Base-by-base conservation (phyloP, 1,140 invertebrate species). In the Eurytemora carolleeae region DNA sequence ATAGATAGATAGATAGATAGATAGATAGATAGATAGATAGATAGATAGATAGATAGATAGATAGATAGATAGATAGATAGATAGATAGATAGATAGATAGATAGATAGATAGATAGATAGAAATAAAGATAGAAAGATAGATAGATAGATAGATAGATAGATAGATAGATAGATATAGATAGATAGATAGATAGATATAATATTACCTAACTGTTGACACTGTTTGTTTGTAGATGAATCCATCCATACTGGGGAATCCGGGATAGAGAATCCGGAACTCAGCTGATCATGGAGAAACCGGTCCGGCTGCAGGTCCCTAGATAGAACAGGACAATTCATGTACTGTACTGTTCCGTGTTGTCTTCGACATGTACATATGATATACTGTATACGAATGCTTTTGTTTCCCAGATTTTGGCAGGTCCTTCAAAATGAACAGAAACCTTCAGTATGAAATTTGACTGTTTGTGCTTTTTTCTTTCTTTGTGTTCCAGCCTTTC, bases 181-280 rank as follows among this genome's bases (percentile, higher is more conserved):
- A n/a, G n/a, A n/a, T n/a, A n/a, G n/a, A n/a, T n/a, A n/a, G n/a
- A n/a, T n/a, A n/a, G n/a, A n/a, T n/a, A n/a, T n/a, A n/a, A n/a
- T n/a, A n/a, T 44, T 44, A 44, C 31, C 31, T 12, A 44, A n/a
- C n/a, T 44, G 31, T 12, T 7, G 7, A 70, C 92, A 96, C 66
- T 94, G 82, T 53, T 77, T 73, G 0, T 76, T 79, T 0, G 92
- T 96, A 64, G 87, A 92, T 0, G 85, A 84, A 72, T 97, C 92
- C 90, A 94, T 93, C 93, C 93, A 98, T 24, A 94, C 80, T 0
- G 93, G 93, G n/a, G 87, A 87, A 59, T 87, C 78, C 0, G 77
- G 71, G 1, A 88, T 67, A 16, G 85, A 80, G 72, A 97, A 97
- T 17, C 77, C 76, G 63, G 67, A 66, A 0, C 79, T 79, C 16